Evolutionary conservation across 2,888 invertebrate species (phyloP).

Genomic region (Ophioninae sp.): DNA sequence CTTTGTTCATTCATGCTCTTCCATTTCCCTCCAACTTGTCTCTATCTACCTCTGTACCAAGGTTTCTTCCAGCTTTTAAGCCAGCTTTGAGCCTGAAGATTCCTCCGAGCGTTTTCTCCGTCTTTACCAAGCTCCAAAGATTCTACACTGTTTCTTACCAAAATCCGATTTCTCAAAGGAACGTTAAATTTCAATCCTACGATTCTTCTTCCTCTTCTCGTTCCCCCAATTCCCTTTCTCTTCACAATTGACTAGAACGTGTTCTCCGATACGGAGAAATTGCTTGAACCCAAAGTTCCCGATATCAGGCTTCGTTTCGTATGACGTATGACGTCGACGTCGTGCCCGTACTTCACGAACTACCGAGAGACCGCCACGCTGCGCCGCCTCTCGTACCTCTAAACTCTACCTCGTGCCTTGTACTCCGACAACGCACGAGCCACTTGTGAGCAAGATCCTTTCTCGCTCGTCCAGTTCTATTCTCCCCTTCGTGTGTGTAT

Average conservation of each 20-base stretch:
- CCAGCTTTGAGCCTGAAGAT: not conserved
- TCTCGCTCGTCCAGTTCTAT: slow-evolving; percentile 44
- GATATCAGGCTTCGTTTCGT: not conserved
- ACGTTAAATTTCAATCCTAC: not conserved
- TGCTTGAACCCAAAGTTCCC: slow-evolving; percentile 4
- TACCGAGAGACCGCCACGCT: slow-evolving; percentile 58
- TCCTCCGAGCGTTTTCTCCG: not conserved
- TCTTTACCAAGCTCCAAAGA: not conserved
- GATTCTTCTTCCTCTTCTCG: not conserved
- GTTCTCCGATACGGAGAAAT: slow-evolving; percentile 8
- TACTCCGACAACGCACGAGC: slow-evolving; percentile 60
- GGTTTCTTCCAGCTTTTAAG: not conserved
- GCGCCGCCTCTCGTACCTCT: slow-evolving; percentile 44
- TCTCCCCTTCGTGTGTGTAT: slow-evolving; percentile 64
- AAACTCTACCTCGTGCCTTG: slow-evolving; percentile 30
- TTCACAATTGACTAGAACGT: slow-evolving; percentile 29
- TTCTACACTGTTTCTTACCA: not conserved
- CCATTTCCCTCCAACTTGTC: slow-evolving; percentile 26
- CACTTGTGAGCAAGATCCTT: slow-evolving; percentile 57
- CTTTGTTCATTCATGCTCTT: slow-evolving; percentile 31
- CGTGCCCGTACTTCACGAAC: slow-evolving; percentile 10
- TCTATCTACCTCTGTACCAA: not conserved
- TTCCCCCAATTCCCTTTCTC: not conserved
- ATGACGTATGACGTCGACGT: slow-evolving; percentile 8
- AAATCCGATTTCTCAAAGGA: not conserved